phyloP scores from a whole-genome alignment of 2,888 invertebrate species.

The Trilocha varians region DNA sequence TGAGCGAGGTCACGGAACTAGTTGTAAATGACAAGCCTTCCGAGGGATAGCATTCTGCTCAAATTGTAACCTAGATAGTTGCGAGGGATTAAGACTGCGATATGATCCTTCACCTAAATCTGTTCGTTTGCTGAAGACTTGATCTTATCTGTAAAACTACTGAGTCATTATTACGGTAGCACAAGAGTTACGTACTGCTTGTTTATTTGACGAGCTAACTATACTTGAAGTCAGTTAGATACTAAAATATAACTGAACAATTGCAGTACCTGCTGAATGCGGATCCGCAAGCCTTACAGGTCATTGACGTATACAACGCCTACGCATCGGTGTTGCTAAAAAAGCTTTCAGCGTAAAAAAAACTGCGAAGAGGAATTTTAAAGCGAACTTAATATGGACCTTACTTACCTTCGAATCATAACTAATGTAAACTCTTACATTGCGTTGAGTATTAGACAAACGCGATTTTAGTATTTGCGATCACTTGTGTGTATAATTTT shows the following conservation, averaged over 20 bases:
- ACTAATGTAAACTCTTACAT: conserved; percentile 16
- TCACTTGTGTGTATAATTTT: conserved; percentile 51
- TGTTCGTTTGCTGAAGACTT: background rate
- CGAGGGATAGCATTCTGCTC: conserved; percentile 48
- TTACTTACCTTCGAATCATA: background rate
- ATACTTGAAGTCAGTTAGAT: conserved; percentile 1
- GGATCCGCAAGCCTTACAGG: conserved; percentile 68
- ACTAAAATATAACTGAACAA: conserved; percentile 21
- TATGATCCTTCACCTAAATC: background rate
- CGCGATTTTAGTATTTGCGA: conserved; percentile 52
- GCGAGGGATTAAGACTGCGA: conserved; percentile 5
- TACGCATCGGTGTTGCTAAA: conserved; percentile 47
- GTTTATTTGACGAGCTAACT: background rate
- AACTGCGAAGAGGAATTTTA: background rate
- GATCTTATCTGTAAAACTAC: background rate
- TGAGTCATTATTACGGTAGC: background rate
- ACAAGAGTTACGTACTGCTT: background rate
- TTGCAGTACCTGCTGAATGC: conserved; percentile 57
- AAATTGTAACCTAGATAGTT: conserved; percentile 39
- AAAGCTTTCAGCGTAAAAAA: conserved; percentile 25
- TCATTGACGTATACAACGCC: conserved; percentile 69
- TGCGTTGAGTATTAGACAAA: conserved; percentile 47
- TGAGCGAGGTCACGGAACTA: conserved; percentile 74
- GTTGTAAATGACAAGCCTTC: conserved; percentile 70
- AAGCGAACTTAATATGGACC: background rate